Evolutionary conservation across 2,888 invertebrate genomes (phyloP).

Genomic region (Gonocerus acuteangulatus): DNA sequence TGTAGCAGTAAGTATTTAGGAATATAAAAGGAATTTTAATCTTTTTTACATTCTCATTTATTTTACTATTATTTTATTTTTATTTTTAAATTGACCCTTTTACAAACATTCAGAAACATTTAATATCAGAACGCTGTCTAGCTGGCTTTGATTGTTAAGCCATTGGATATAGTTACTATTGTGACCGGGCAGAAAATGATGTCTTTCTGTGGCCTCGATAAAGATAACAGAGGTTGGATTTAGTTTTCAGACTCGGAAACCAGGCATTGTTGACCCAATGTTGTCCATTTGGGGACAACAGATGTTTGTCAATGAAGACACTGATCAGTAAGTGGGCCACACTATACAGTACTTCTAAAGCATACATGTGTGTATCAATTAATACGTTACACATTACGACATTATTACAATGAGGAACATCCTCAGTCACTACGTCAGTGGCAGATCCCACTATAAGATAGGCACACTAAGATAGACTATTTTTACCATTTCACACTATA

Average conservation of each 20-base stretch:
- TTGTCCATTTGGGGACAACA: slow-evolving; percentile 97
- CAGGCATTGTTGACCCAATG: slow-evolving; percentile 97
- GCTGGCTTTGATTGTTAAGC: slow-evolving; percentile 19
- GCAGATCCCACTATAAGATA: neutral
- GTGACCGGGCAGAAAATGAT: slow-evolving; percentile 15
- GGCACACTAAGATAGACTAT: neutral
- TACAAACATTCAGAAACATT: neutral
- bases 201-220: slow-evolving; percentile 24
- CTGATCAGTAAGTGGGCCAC: slow-evolving; percentile 78
- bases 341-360: slow-evolving; percentile 31
- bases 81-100: neutral
- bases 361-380: slow-evolving; percentile 32
- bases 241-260: slow-evolving; percentile 62
- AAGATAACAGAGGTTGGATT: slow-evolving; percentile 35
- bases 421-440: neutral
- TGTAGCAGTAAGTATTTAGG: slow-evolving; percentile 1
- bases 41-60: neutral
- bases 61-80: neutral
- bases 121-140: neutral
- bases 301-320: slow-evolving; percentile 95
- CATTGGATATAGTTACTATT: slow-evolving; percentile 18
- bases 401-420: neutral
- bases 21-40: neutral
- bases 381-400: neutral
- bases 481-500: too few species aligned